Base-by-base conservation (phyloP, 2,797 vertebrate species). In the Forpus xanthops region DNA sequence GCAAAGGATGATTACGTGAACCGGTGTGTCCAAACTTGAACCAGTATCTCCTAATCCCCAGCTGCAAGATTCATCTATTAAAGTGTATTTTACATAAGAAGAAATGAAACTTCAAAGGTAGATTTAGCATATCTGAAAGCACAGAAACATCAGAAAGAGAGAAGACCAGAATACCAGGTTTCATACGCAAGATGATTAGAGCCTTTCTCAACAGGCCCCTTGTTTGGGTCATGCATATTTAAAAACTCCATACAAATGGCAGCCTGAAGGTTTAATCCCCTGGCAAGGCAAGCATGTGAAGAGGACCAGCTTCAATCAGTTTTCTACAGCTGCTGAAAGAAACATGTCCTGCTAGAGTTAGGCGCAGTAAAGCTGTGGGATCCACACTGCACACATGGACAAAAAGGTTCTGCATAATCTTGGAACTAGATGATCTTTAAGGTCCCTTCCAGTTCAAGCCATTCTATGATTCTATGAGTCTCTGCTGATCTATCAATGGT, bases 201-300 rank as follows among this genome's bases (percentile, higher is more conserved):
- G 62, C 16, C 41, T 70, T 70, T 65, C 78, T 68, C 90, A 91
- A 52, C 25, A 77, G 27, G 35, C 6, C 56, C 47, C 68, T 94
- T 79, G 53, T 94, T 87, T 90, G 35, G 74, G 78, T 91, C 82
- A 93, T 83, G 41, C 78, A 74, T 90, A 93, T 95, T 90, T 80
- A 70, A 90, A 61, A 94, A 44, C 37, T 55, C 47, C 61, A 56
- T 28, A 85, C 71, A 92, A 87, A 95, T 55, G 64, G 58, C 71
- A 93, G 61, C 45, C 74, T 50, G 42, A 75, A 91, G 75, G 42
- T 89, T 92, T 89, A 82, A 86, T 79, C 84, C 65, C 66, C 70
- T 87, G 64, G 52, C 55, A 88, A 72, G 25, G n/a, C 64, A 90
- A 80, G 18, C 50, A 35, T 9, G 25, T 66, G 65, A 73, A 65